Evolutionary conservation across 2,113 vertebrate genomes (phyloP), one percentile per base, ranked within the genome.

Genomic region (Tyrannus savana): DNA sequence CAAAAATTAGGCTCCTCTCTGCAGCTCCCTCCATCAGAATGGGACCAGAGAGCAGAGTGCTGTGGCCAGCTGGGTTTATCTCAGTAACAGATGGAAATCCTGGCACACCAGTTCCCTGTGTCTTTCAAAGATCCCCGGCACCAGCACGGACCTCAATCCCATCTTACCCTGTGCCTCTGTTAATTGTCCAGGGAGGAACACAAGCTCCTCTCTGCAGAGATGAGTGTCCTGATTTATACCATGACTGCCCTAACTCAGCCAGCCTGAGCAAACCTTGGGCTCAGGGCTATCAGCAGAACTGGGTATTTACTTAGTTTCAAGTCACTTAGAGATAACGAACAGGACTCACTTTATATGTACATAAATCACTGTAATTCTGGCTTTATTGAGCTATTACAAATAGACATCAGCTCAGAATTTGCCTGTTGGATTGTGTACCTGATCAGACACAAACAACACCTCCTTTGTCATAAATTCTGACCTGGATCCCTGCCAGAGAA

Each of bases 81-180:
- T 52, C 73, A 49, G 39, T 0, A 0, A 52, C 62, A 35, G 17
- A 71, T 56, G 67, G 30, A 39, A 84, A 55, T 21, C 24, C 42
- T 31, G 66, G 28, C 41, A 37, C 16, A 30, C 31, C 24, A 19
- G 31, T 5, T 47, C 68, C 62, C 50, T 8, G 28, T 33, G 11
- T 52, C 19, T 58, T 64, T 35, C 68, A 55, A 39, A 80, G 49
- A 46, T 16, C 35, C 25, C 63, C 10, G 58, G 63, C 78, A 59
- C 23, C 41, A 24, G 67, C 28, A 8, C 2, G 39, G 23, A 37
- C 47, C 1, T 0, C 28, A 21, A 7, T 23, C 60, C 7, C 42
- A 28, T 6, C 68, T 52, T 6, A 15, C 18, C n/a, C 62, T 19
- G 39, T 35, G 53, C 42, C 62, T 69, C 76, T 31, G 1, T 1